Conservation (phyloP, 2,888 invertebrate species). For the Drosophila suboccidentalis region DNA sequence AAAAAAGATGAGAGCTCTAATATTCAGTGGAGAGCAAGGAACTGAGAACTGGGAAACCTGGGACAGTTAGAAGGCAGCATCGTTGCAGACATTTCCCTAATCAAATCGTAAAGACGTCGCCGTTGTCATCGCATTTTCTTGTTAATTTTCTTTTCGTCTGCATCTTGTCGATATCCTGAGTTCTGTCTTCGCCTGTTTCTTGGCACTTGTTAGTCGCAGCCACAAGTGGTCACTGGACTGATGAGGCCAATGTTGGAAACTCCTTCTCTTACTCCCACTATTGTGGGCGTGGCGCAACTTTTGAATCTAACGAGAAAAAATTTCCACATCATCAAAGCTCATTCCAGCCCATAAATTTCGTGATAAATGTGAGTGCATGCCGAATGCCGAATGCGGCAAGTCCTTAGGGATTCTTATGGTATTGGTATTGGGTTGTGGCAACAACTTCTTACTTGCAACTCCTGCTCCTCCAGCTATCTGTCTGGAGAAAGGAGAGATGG, state of each 20-base stretch:
- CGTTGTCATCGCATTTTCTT: slow-evolving; percentile 72
- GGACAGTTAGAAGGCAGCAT: slow-evolving; percentile 7
- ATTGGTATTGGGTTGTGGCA: slow-evolving; percentile 4
- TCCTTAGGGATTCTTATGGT: slow-evolving; percentile 52
- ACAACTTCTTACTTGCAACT: slow-evolving; percentile 55
- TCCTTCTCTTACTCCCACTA: neutral
- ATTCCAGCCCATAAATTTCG: slow-evolving; percentile 85
- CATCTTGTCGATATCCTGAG: slow-evolving; percentile 45
- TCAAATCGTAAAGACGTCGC: slow-evolving; percentile 72
- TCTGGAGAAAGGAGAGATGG: slow-evolving; percentile 33
- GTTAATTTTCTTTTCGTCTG: slow-evolving; percentile 65
- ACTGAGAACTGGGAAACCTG: neutral
- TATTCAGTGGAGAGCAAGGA: neutral
- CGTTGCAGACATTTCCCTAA: slow-evolving; percentile 79
- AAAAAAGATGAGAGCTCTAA: neutral
- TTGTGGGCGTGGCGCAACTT: slow-evolving; percentile 58
- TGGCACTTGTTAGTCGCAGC: slow-evolving; percentile 67
- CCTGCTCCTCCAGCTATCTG: slow-evolving; percentile 62
- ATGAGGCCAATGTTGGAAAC: slow-evolving; percentile 72
- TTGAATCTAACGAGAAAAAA: slow-evolving; percentile 84
- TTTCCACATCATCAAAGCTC: slow-evolving; percentile 86
- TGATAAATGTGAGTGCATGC: slow-evolving; percentile 83
- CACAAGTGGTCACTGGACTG: slow-evolving; percentile 79
- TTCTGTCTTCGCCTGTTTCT: slow-evolving; percentile 4
- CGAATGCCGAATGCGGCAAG: slow-evolving; percentile 41